Evolutionary conservation across 2,113 vertebrate genomes (phyloP).

Genomic region (Calidris pugnax): DNA sequence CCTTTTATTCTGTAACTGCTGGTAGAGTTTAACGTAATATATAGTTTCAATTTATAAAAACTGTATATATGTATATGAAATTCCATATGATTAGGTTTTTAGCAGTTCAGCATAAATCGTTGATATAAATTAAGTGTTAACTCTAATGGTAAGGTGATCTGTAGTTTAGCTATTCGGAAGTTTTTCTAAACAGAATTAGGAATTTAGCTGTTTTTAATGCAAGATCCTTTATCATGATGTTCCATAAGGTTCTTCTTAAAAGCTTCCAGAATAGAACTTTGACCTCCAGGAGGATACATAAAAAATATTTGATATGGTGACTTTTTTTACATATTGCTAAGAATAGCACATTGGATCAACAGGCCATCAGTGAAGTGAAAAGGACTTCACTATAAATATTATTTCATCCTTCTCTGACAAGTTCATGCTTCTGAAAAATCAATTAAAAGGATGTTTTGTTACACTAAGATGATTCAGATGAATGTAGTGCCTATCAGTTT

Average conservation of each 20-base stretch:
- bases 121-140: neutral
- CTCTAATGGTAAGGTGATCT: neutral
- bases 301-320: neutral
- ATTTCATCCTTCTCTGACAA: constrained; percentile 20
- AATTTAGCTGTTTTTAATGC: neutral
- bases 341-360: neutral
- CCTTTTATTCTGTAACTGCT: constrained; percentile 40
- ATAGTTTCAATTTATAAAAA: constrained; percentile 49
- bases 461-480: constrained; percentile 17
- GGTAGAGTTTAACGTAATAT: constrained; percentile 45
- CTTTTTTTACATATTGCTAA: neutral
- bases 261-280: neutral
- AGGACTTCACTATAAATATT: constrained; percentile 2
- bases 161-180: neutral
- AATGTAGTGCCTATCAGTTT: neutral
- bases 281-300: neutral
- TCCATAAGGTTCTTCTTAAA: neutral
- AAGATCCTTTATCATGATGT: neutral
- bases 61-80: neutral
- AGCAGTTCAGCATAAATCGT: constrained; percentile 6
- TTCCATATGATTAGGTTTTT: constrained; percentile 5
- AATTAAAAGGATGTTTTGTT: constrained; percentile 23
- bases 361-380: neutral
- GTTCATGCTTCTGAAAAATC: constrained; percentile 45
- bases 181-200: neutral